Conservation (phyloP, 2,888 invertebrate genomes). For the Amblyteles armatorius region DNA sequence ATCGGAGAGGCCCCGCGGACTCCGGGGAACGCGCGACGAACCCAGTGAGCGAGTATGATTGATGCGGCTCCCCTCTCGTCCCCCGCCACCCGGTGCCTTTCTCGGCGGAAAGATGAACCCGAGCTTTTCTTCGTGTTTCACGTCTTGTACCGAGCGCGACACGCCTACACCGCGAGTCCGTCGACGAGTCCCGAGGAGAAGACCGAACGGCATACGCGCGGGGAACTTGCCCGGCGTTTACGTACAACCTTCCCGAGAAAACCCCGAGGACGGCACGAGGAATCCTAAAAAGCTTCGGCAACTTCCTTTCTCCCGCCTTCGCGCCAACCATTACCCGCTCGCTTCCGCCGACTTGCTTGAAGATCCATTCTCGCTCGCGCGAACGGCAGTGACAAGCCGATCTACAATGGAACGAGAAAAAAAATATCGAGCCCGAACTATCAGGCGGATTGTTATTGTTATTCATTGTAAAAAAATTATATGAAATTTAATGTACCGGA, state of each 20-base stretch:
- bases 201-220: conserved; percentile 45
- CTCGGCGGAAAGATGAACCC: conserved; percentile 39
- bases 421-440: neutral
- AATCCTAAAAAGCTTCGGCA: conserved; percentile 58
- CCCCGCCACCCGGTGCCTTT: conserved; percentile 19
- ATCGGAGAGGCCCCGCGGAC: conserved; percentile 60
- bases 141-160: conserved; percentile 48
- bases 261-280: conserved; percentile 30
- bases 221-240: conserved; percentile 12
- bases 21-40: conserved; percentile 74
- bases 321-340: conserved; percentile 21
- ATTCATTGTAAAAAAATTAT: neutral
- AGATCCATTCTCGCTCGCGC: conserved; percentile 25
- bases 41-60: conserved; percentile 83
- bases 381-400: conserved; percentile 26
- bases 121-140: conserved; percentile 47
- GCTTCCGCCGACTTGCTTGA: conserved; percentile 19
- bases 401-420: conserved; percentile 1
- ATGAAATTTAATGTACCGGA: too few relatives aligned
- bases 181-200: conserved; percentile 36
- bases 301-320: conserved; percentile 3
- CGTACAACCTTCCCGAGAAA: conserved; percentile 10
- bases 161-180: conserved; percentile 28
- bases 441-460: neutral
- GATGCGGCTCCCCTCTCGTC: conserved; percentile 77